Evolutionary conservation across 2,888 invertebrate genomes (phyloP), one percentile per base, ranked within the genome.

Genomic region (Achlya flavicornis): DNA sequence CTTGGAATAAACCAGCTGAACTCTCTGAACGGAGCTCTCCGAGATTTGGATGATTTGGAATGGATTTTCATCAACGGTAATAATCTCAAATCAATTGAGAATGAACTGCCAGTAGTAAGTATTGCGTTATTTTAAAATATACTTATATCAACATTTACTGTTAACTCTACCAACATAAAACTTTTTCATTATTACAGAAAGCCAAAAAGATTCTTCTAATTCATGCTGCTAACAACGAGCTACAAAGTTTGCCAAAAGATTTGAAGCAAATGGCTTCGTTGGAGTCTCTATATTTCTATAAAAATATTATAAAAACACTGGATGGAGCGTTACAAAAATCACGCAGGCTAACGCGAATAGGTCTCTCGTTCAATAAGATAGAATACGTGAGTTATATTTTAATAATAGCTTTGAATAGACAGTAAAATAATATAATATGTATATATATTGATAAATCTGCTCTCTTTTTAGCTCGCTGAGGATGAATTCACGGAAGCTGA

Each of bases 41-140:
- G 96, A 68, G 95, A 96, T 65, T 89, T 97, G 61, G 95, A 95
- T 67, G 95, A 96, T 67, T 89, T 98, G 67, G 96, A 96, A 78
- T 97, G 97, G 95, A 94, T 98, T 61, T 96, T 97, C 74, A 95
- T 97, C 61, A 97, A 97, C 81, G 94, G 95, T 64, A 98, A 98
- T 86, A 95, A 96, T 74, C 91, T 98, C 65, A 95, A 95, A 66
- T 94, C 96, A 38, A 92, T 98, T 75, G 97, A 97, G 61, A 95
- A 96, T 59, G 96, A 98, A 87, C 85, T 98, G 68, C 97, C 97
- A 3, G 92, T 95, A 70, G 95, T 95, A 81, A 95, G 95, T 74
- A 64, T 78, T 35, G 35, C 7, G 35, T 35, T 41, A 12, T 41
- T 12, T 12, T 38, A 38, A 8, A 1, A 8, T 38, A 35, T 35